A percentile compares a stretch with the other conserved stretches of the same genome.
These are phyloP conservation scores for Rhinolophus ferrumequinum DNA, from an alignment of 2,113 vertebrate species.

Conservation along the genomic window DNA sequence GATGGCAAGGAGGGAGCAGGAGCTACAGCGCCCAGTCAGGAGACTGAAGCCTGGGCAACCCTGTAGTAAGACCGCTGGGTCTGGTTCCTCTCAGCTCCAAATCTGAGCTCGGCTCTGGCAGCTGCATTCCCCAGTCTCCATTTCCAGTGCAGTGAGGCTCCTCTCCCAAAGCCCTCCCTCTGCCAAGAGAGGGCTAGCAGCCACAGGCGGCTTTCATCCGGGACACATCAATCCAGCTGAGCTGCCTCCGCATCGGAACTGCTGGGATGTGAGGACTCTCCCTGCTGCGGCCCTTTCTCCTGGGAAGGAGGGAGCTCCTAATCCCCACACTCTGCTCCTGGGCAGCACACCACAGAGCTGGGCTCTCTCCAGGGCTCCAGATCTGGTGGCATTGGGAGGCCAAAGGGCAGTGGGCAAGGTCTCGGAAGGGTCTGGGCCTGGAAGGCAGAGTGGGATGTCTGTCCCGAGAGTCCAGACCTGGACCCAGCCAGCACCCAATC, in stretches of 20 bases:
- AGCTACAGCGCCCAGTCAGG: not conserved
- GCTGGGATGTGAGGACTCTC: not conserved
- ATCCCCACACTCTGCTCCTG: not conserved
- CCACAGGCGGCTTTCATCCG: not conserved
- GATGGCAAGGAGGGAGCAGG: not conserved
- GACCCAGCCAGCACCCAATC: not conserved
- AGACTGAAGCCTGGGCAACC: not conserved
- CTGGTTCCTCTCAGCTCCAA: not conserved
- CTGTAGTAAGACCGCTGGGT: not conserved
- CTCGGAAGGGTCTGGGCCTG: not conserved
- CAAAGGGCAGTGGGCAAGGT: not conserved
- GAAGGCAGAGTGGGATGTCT: not conserved
- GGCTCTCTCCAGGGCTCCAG: not conserved
- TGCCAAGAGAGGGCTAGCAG: not conserved
- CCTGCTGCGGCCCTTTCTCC: not conserved
- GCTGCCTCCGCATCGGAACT: not conserved
- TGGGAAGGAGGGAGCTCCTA: not conserved
- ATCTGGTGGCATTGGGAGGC: not conserved
- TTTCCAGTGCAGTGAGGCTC: not conserved
- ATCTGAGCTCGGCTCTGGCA: not conserved
- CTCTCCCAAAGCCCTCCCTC: not conserved
- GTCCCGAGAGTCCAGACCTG: not conserved
- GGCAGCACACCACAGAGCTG: not conserved
- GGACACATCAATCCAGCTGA: not conserved
- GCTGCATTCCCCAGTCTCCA: not conserved